A percentile compares a stretch with the other conserved stretches of the same genome.
phyloP scores from a whole-genome alignment of 1,140 invertebrate genomes.

The Muscidifurax raptorellus region DNA sequence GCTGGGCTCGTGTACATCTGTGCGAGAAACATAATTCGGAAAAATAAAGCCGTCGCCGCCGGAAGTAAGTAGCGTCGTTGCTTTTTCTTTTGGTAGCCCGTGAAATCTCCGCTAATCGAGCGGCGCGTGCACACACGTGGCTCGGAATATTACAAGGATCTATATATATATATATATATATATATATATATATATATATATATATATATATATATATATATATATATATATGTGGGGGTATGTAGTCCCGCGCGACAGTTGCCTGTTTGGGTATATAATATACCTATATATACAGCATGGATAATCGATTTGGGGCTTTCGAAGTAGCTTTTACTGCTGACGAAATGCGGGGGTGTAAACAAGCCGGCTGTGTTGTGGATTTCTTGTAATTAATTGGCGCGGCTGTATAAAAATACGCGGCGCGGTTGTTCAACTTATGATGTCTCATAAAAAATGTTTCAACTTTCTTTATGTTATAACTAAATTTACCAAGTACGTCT shows the following conservation, averaged over 20 bases:
- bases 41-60: not conserved
- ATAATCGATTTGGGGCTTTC: not conserved
- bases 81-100: not conserved
- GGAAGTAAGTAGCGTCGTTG: not conserved
- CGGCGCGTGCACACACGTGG: not conserved
- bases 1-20: not conserved
- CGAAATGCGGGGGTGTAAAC: not conserved
- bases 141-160: not conserved
- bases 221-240: too few relatives aligned
- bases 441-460: too few relatives aligned
- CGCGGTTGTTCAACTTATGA: not conserved
- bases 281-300: too few relatives aligned
- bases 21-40: not conserved
- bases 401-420: not conserved
- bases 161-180: too few relatives aligned
- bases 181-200: too few relatives aligned
- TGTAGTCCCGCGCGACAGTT: not conserved
- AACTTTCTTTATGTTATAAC: too few relatives aligned
- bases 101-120: conserved; percentile 11
- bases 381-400: not conserved
- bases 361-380: not conserved
- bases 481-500: too few relatives aligned
- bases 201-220: too few relatives aligned
- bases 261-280: not conserved
- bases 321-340: not conserved